A percentile compares a stretch with the other conserved stretches of the same genome.
Evolutionary conservation across 2,888 invertebrate species (phyloP).

Genomic region (Hedychridium roseum): DNA sequence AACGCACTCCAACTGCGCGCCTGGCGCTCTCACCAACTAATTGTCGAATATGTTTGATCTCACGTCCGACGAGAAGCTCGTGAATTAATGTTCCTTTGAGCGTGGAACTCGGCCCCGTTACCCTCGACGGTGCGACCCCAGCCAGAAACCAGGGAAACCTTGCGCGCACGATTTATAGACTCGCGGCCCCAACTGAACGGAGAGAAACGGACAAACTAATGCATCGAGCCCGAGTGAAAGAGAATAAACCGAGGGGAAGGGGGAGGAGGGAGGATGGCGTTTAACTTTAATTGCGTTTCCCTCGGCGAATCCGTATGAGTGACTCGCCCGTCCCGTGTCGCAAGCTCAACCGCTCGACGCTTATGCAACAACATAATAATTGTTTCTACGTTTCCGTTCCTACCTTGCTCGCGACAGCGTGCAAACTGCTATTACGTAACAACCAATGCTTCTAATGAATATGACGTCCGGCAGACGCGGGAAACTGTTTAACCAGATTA

Average conservation of each 20-base stretch:
- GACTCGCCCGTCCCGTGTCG: slow-evolving; percentile 39
- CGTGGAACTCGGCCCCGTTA: slow-evolving; percentile 41
- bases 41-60: slow-evolving; percentile 57
- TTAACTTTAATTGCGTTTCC: slow-evolving; percentile 59
- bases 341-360: slow-evolving; percentile 37
- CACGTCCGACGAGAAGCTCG: slow-evolving; percentile 47
- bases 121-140: slow-evolving; percentile 33
- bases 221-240: slow-evolving; percentile 17
- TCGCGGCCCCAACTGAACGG: slow-evolving; percentile 36
- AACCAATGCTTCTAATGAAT: no score
- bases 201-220: slow-evolving; percentile 7
- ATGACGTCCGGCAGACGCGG: no score
- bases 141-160: slow-evolving; percentile 32
- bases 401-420: slow-evolving; percentile 19
- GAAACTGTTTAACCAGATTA: no score
- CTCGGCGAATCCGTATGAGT: slow-evolving; percentile 52
- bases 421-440: slow-evolving; percentile 15
- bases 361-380: slow-evolving; percentile 51
- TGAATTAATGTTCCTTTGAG: slow-evolving; percentile 56
- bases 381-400: slow-evolving; percentile 34
- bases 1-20: slow-evolving; percentile 30
- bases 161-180: slow-evolving; percentile 40
- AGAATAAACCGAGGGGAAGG: slow-evolving; percentile 22
- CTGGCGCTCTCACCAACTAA: slow-evolving; percentile 42
- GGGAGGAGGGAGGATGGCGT: slow-evolving; percentile 32